Base-by-base conservation (phyloP, 64 coral and sea anemone genomes). In the Porites australiensis region DNA sequence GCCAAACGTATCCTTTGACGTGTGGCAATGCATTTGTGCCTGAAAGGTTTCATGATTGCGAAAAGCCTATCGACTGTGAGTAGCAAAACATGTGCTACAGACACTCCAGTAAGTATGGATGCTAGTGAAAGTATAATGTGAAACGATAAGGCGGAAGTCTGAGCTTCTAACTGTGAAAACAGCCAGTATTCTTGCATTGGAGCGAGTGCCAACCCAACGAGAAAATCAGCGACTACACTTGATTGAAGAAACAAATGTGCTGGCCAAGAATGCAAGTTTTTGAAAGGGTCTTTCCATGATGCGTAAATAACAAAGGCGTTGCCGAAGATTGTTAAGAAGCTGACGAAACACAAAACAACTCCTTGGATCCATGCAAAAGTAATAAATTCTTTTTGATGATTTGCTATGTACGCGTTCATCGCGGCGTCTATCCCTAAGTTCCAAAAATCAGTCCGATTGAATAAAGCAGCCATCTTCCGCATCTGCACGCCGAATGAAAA, bases 211-310 rank as follows among this genome's bases (percentile, higher is more conserved):
- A 77, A 20, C 12, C 74, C 74, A 19, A 50, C 44, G 15, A 18
- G 47, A 16, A 50, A 77, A 16, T 50, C 45, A 1, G 74, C 74
- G 15, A 77, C 4, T 19, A 48, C 74, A 16, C 49, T 77, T 13
- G 74, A 77, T 77, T 77, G 74, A 8, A 77, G 74, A 77, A 77
- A n/a, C 16, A 77, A 77, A 19, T 77, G 49, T 51, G 74, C 15
- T 8, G 74, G 47, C 46, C 45, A 16, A 2, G 13, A 47, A 44
- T 48, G 74, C 14, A 77, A 52, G 47, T 77, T 77, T 44, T n/a
- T 77, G 45, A 77, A 16, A 18, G 74, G 74, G 51, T 77, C 74
- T 52, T 18, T 77, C 74, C 74, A 77, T 8, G 51, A 44, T 77
- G 74, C 18, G 51, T 2, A 77, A 51, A 77, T 48, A 43, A 77